phyloP scores from a whole-genome alignment of 23 tunicate species.

The Halocynthia aurantium region DNA sequence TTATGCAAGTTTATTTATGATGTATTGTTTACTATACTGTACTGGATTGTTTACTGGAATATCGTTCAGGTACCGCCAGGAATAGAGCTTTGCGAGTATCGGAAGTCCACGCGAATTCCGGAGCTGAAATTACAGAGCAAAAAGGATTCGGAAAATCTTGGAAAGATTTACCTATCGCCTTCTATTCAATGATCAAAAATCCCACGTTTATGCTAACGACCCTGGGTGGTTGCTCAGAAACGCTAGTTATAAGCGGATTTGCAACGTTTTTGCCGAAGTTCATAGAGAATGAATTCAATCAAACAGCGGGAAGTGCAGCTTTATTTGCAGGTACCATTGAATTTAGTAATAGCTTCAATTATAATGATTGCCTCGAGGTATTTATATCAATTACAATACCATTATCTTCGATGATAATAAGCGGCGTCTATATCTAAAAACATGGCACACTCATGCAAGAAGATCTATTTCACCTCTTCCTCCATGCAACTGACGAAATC shows the following conservation, averaged over 20 bases:
- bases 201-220: conserved; percentile 59
- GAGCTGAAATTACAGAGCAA: conserved; percentile 43
- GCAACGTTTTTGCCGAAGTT: conserved; percentile 96
- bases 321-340: conserved; percentile 58
- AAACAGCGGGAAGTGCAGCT: conserved; percentile 90
- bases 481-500: background rate
- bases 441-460: background rate
- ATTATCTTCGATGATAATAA: background rate
- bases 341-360: no score
- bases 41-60: background rate
- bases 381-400: no score
- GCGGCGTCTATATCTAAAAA: background rate
- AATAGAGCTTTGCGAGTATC: conserved; percentile 34
- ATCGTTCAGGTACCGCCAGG: conserved; percentile 33
- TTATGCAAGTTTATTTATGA: background rate
- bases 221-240: conserved; percentile 64
- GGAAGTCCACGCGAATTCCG: conserved; percentile 50
- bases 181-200: conserved; percentile 45
- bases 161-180: conserved; percentile 78
- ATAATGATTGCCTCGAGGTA: no score
- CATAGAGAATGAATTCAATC: conserved; percentile 70
- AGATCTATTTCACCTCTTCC: background rate
- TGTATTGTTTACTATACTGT: background rate
- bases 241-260: conserved; percentile 75
- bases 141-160: conserved; percentile 59